These are phyloP conservation scores for Glomeris marginata DNA, from an alignment of 2,888 invertebrate species.

Conservation along the genomic window DNA sequence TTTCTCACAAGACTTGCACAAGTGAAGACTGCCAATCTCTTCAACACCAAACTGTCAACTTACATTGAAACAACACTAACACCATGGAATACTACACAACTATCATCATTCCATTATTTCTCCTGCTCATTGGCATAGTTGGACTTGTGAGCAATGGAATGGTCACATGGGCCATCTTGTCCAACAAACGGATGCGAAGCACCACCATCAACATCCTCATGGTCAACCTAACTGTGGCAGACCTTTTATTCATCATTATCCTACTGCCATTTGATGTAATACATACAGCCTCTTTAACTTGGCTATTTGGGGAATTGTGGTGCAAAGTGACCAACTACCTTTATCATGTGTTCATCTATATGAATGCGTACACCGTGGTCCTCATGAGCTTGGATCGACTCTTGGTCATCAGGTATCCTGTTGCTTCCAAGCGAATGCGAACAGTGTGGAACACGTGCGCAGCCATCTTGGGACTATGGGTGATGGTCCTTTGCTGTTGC, in stretches of 20 bases:
- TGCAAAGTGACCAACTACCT: conserved; percentile 83
- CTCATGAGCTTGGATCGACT: conserved; percentile 83
- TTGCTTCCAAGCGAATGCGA: conserved; percentile 67
- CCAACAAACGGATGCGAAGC: conserved; percentile 80
- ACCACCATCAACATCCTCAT: conserved; percentile 79
- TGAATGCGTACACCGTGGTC: conserved; percentile 82
- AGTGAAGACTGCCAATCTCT: too few relatives aligned
- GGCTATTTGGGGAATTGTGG: conserved; percentile 82
- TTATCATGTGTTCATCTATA: conserved; percentile 81
- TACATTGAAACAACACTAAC: too few relatives aligned
- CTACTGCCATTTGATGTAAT: conserved; percentile 90
- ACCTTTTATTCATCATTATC: conserved; percentile 77
- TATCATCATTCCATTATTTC: conserved; percentile 54
- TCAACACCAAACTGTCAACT: too few relatives aligned
- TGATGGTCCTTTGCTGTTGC: conserved; percentile 57
- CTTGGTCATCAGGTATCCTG: conserved; percentile 84
- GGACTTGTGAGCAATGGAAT: conserved; percentile 80
- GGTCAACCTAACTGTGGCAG: conserved; percentile 76
- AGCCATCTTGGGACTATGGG: conserved; percentile 66
- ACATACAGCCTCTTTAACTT: conserved; percentile 69
- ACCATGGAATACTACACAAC: conserved; percentile 47
- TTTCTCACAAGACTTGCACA: too few relatives aligned
- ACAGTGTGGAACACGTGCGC: conserved; percentile 65
- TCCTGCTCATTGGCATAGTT: conserved; percentile 68
- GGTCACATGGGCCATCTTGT: conserved; percentile 76